Percentiles rank a stretch among this genome's conserved stretches.
Evolutionary conservation across 2,113 vertebrate genomes (phyloP).

Genomic region (Penelope pileata): DNA sequence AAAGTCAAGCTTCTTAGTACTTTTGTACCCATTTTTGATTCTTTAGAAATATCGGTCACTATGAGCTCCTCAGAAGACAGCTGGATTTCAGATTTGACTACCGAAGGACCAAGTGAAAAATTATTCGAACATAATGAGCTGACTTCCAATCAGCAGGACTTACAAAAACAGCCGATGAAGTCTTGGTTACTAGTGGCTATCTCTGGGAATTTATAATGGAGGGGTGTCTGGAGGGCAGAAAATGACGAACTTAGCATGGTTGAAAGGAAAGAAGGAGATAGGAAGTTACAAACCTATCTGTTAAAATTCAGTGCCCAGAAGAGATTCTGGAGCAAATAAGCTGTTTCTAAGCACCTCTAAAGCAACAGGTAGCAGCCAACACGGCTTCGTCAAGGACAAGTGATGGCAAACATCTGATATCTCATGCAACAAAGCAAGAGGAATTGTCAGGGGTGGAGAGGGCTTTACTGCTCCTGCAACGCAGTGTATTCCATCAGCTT

Average conservation of each 20-base stretch:
- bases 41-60: neutral
- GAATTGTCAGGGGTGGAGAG: neutral
- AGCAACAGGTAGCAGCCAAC: neutral
- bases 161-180: neutral
- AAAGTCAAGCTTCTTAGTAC: neutral
- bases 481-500: no score
- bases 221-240: neutral
- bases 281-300: neutral
- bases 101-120: neutral
- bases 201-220: neutral
- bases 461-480: no score
- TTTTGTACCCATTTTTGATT: neutral
- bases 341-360: neutral
- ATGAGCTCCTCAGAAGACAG: neutral
- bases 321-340: neutral
- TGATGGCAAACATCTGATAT: neutral
- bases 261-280: neutral
- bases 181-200: neutral
- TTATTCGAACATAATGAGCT: neutral
- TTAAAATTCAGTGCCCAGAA: neutral
- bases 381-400: constrained; percentile 10
- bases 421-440: neutral
- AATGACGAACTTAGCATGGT: neutral
- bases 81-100: neutral
- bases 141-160: neutral